These are phyloP conservation scores for Andinoacara biseriatus DNA, from an alignment of 2,113 vertebrate species.

Conservation along the genomic window DNA sequence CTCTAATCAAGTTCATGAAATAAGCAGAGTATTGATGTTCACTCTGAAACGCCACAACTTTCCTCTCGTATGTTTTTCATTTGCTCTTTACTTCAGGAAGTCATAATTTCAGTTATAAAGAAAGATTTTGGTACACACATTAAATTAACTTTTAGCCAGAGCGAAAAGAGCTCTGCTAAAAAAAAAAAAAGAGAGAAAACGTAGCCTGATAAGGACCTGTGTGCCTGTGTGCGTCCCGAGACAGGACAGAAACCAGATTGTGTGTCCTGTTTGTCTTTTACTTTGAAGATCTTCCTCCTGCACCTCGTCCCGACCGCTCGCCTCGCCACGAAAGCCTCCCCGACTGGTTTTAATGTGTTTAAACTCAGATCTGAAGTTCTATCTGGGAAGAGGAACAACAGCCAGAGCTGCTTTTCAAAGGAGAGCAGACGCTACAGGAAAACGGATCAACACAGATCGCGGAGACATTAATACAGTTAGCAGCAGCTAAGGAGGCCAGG, in stretches of 20 bases:
- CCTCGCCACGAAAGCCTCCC: constrained; percentile 25
- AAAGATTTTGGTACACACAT: background rate
- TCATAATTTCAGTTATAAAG: background rate
- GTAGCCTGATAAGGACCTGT: rapidly evolving
- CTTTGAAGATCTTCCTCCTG: constrained; percentile 9
- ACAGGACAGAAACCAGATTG: background rate
- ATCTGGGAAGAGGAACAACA: constrained; percentile 21
- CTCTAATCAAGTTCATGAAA: background rate
- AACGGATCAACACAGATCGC: constrained; percentile 29
- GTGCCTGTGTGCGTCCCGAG: background rate
- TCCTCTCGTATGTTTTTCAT: background rate
- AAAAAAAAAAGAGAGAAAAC: background rate
- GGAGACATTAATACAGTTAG: constrained; percentile 33
- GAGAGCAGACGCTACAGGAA: constrained; percentile 37
- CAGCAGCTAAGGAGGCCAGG: constrained; percentile 26
- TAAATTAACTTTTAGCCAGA: background rate
- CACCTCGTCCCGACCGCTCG: background rate
- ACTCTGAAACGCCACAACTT: background rate
- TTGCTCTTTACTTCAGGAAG: background rate
- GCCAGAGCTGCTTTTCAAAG: constrained; percentile 43
- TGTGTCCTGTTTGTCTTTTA: background rate
- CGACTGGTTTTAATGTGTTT: constrained; percentile 28
- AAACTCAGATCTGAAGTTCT: constrained; percentile 18
- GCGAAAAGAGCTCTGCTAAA: background rate
- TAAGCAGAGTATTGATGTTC: background rate